Conservation (phyloP, 2,888 invertebrate species). For the Hanleya hanleyi region DNA sequence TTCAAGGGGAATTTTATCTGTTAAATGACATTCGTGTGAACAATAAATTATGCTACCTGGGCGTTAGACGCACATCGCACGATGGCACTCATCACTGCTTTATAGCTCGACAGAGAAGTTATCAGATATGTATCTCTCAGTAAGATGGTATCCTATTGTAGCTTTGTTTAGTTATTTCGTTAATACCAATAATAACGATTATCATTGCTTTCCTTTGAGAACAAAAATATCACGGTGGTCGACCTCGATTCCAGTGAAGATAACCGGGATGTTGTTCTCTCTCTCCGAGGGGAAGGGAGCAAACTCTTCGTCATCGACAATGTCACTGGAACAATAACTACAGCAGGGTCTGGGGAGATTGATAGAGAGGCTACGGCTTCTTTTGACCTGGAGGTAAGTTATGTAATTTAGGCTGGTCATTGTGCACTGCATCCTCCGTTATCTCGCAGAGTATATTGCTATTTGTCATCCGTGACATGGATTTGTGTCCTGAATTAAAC, state of each 20-base stretch:
- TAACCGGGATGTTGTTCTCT: constrained; percentile 20
- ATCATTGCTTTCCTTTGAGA: constrained; percentile 6
- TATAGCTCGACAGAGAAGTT: too few species aligned
- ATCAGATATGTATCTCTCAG: neutral
- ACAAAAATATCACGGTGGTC: constrained; percentile 24
- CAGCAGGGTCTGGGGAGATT: constrained; percentile 27
- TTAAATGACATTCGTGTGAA: too few species aligned
- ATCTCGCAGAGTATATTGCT: too few species aligned
- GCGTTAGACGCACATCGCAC: too few species aligned
- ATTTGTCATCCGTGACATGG: too few species aligned
- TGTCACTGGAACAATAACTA: constrained; percentile 22
- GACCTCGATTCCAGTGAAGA: constrained; percentile 26
- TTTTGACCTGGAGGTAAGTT: constrained; percentile 28
- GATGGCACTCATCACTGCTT: too few species aligned
- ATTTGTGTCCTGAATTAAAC: too few species aligned
- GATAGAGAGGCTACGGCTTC: constrained; percentile 25
- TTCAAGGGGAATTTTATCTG: too few species aligned
- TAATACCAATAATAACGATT: neutral
- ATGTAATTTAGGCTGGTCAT: too few species aligned
- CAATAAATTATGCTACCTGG: too few species aligned
- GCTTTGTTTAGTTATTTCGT: neutral
- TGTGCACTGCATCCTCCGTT: too few species aligned
- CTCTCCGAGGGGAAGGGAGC: constrained; percentile 26
- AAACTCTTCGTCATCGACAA: constrained; percentile 26
- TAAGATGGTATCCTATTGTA: neutral